These are phyloP conservation scores for Heterochromis multidens DNA, from an alignment of 2,113 vertebrate species.

Conservation along the genomic window DNA sequence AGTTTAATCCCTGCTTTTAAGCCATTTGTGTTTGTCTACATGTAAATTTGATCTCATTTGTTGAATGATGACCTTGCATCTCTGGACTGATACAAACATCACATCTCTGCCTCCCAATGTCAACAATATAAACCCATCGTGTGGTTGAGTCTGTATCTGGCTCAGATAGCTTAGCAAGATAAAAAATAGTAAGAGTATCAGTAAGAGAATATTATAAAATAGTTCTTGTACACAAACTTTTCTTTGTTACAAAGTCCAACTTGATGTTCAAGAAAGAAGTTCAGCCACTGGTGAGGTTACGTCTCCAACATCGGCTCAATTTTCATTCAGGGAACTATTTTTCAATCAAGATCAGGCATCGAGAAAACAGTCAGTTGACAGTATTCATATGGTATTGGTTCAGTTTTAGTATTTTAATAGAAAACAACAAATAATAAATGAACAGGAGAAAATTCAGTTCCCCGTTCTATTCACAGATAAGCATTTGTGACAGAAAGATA, in stretches of 20 bases:
- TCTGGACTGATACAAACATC: background rate
- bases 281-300: background rate
- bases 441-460: background rate
- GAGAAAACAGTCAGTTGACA: background rate
- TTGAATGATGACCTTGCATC: background rate
- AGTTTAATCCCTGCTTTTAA: background rate
- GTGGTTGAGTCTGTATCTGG: background rate
- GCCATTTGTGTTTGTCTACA: background rate
- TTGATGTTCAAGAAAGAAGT: background rate
- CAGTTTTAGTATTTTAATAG: background rate
- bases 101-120: background rate
- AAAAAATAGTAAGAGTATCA: too few relatives aligned
- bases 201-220: background rate
- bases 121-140: background rate
- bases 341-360: rapidly evolving
- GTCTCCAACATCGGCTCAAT: rapidly evolving
- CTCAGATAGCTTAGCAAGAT: background rate
- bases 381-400: too few relatives aligned
- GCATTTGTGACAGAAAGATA: background rate
- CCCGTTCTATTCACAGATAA: background rate
- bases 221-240: background rate
- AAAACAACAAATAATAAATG: background rate
- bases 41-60: background rate
- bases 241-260: background rate
- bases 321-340: background rate